Conservation (phyloP, 2,113 vertebrate genomes). For the Actenoides lindsayi region DNA sequence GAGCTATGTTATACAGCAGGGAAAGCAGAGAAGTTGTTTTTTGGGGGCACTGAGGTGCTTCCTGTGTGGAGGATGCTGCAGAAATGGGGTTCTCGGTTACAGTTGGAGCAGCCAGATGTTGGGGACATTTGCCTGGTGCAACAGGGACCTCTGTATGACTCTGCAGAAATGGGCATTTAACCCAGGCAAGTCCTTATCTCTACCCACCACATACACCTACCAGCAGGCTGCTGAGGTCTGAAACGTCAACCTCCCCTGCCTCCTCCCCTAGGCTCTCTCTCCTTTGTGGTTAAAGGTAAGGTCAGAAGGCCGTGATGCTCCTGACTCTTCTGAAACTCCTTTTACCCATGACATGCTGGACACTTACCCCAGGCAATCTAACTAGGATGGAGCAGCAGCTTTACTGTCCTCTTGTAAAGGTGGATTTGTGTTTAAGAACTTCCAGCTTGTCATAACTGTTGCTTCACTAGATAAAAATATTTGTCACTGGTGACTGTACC, state of each 20-base stretch:
- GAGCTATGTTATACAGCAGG: background rate
- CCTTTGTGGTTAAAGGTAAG: background rate
- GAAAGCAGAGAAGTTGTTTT: background rate
- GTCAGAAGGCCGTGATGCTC: background rate
- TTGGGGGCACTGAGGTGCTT: background rate
- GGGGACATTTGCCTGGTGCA: background rate
- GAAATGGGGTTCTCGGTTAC: background rate
- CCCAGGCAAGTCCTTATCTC: background rate
- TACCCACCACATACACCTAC: background rate
- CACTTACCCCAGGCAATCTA: background rate
- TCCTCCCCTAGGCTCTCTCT: background rate
- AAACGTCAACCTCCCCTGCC: accelerated
- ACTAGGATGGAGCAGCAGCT: background rate
- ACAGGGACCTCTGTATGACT: background rate
- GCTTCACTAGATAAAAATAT: background rate
- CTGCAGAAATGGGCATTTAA: background rate
- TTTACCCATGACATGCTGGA: background rate
- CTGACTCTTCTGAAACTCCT: background rate
- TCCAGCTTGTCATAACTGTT: background rate
- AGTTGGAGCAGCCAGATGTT: background rate
- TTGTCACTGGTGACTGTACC: background rate
- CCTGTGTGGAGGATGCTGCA: background rate
- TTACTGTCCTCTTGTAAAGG: background rate
- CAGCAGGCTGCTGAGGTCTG: background rate
- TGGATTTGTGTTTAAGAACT: background rate